phyloP scores from a whole-genome alignment of 2,113 vertebrate species.

The Taurulus bubalis region DNA sequence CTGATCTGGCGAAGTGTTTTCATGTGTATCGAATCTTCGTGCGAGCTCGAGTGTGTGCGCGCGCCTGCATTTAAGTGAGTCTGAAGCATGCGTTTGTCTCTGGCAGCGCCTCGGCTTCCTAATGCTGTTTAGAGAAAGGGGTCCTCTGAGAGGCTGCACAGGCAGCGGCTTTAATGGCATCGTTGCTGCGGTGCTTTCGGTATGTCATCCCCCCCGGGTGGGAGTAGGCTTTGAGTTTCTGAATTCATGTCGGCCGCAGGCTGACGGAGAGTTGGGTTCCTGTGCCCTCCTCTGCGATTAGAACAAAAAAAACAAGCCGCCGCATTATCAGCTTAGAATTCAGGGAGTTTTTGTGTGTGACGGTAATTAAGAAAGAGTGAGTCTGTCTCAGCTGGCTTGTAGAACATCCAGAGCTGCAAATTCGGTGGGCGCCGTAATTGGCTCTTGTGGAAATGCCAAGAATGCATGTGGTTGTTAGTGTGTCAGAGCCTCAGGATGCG shows the following conservation, averaged over 20 bases:
- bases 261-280: background rate
- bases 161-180: conserved; percentile 41
- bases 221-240: conserved; percentile 4
- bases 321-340: conserved; percentile 28
- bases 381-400: conserved; percentile 36
- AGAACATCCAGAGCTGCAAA: conserved; percentile 52
- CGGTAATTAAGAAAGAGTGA: conserved; percentile 55
- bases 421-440: conserved; percentile 50
- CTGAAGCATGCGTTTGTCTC: background rate
- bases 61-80: conserved; percentile 1
- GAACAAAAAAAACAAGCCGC: conserved; percentile 21
- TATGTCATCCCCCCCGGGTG: conserved; percentile 25
- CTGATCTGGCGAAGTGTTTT: conserved; percentile 4
- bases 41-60: background rate
- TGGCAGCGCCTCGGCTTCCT: conserved; percentile 1
- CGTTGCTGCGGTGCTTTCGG: conserved; percentile 23
- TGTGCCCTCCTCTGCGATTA: conserved; percentile 21
- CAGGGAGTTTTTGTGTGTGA: conserved; percentile 44
- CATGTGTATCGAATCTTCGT: conserved; percentile 31
- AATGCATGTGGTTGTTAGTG: conserved; percentile 63
- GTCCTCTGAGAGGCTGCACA: conserved; percentile 27
- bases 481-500: conserved; percentile 52
- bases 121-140: conserved; percentile 25
- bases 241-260: conserved; percentile 24
- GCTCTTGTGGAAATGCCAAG: conserved; percentile 60